These are phyloP conservation scores for Patella pellucida DNA, from an alignment of 2,888 invertebrate species.

Conservation along the genomic window DNA sequence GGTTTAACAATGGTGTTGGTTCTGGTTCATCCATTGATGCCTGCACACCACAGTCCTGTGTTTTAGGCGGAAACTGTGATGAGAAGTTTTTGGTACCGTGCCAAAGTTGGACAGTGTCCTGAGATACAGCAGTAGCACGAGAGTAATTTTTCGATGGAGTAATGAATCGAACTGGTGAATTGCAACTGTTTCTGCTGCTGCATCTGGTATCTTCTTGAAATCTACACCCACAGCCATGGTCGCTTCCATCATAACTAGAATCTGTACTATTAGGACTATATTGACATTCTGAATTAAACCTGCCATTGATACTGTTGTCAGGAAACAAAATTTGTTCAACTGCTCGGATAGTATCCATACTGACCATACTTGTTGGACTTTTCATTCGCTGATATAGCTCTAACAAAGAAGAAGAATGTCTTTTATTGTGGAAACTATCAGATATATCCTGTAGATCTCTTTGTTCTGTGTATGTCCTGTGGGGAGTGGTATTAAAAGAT, in stretches of 20 bases:
- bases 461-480: background rate
- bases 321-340: conserved; percentile 57
- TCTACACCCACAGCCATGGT: background rate
- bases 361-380: conserved; percentile 56
- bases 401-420: conserved; percentile 57
- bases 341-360: conserved; percentile 56
- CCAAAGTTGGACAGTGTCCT: conserved; percentile 60
- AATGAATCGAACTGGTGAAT: conserved; percentile 42
- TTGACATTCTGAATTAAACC: background rate
- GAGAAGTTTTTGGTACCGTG: conserved; percentile 62
- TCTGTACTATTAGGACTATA: background rate
- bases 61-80: conserved; percentile 62
- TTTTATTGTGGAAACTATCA: conserved; percentile 55
- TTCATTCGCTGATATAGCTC: conserved; percentile 62
- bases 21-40: conserved; percentile 40
- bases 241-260: conserved; percentile 5
- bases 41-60: conserved; percentile 60
- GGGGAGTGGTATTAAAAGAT: conserved; percentile 15
- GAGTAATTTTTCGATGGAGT: conserved; percentile 34
- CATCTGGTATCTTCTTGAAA: conserved; percentile 7
- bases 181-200: background rate
- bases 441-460: conserved; percentile 38
- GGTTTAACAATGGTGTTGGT: conserved; percentile 24
- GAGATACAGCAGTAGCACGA: conserved; percentile 53
- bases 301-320: conserved; percentile 26